phyloP scores from a whole-genome alignment of 2,113 vertebrate species.

The Lasiurus borealis region DNA sequence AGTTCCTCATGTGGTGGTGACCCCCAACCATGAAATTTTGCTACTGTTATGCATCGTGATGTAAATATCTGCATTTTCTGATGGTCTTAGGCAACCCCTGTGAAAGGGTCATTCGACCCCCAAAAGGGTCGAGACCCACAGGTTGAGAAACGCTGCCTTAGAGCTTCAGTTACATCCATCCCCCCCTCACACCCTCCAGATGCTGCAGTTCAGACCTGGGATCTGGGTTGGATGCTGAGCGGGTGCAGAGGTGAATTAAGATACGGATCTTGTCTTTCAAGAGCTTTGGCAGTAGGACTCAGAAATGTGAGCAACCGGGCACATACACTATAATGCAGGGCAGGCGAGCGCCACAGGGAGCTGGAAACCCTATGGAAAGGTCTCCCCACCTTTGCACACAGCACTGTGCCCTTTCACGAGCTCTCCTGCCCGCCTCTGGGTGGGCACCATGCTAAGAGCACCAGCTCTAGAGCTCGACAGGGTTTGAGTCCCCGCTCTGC shows the following conservation, averaged over 20 bases:
- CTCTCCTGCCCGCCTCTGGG: no score
- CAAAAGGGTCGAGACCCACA: no score
- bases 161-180: no score
- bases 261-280: not conserved
- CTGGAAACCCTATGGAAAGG: not conserved
- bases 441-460: not conserved
- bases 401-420: not conserved
- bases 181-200: no score
- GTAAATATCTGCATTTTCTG: no score
- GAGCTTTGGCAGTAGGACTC: not conserved
- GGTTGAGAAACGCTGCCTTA: no score
- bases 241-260: not conserved
- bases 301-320: not conserved
- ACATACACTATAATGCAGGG: not conserved
- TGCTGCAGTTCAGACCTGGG: not conserved
- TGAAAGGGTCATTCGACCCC: no score
- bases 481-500: not conserved
- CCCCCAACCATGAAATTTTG: no score
- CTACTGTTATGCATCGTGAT: no score
- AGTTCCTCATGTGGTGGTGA: no score
- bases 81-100: no score
- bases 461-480: not conserved
- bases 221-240: not conserved
- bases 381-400: not conserved
- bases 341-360: not conserved